Percentiles rank a stretch among this genome's conserved stretches.
Evolutionary conservation across 2,797 vertebrate species (phyloP).

Genomic region (Orientallactaga sibirica): DNA sequence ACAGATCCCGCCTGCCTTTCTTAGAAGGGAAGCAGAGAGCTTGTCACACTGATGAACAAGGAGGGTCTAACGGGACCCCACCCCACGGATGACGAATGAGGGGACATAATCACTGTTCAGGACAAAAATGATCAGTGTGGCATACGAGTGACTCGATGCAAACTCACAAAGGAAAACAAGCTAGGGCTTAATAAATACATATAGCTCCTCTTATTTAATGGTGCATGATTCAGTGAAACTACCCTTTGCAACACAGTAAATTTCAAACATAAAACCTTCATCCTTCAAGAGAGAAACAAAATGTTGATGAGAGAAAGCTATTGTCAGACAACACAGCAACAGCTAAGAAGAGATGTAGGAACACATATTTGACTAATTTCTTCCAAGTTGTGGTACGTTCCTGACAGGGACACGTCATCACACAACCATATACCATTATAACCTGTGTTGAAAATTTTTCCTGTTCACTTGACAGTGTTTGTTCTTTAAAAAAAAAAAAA

Average conservation of each 20-base stretch:
- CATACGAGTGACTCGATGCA: constrained; percentile 47
- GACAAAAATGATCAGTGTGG: constrained; percentile 53
- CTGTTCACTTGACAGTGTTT: constrained; percentile 1
- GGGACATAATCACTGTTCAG: background rate
- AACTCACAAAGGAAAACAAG: constrained; percentile 71
- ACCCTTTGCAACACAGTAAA: constrained; percentile 76
- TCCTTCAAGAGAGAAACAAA: constrained; percentile 69
- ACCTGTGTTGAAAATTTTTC: constrained; percentile 68
- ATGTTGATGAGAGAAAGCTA: constrained; percentile 71
- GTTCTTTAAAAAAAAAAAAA: background rate
- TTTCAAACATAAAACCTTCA: constrained; percentile 85
- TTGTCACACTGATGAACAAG: constrained; percentile 79
- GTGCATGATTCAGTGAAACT: constrained; percentile 77
- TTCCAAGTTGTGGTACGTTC: constrained; percentile 86
- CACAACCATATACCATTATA: constrained; percentile 77
- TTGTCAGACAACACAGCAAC: constrained; percentile 77
- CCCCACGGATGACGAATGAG: background rate
- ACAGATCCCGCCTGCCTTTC: constrained; percentile 80
- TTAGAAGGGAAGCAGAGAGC: background rate
- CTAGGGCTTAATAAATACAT: constrained; percentile 82
- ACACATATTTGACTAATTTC: constrained; percentile 82
- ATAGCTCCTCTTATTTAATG: constrained; percentile 77
- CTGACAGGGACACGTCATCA: constrained; percentile 79
- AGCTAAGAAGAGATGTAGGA: constrained; percentile 75
- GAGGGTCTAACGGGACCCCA: constrained; percentile 65